These are phyloP conservation scores for Nomada ruficornis DNA, from an alignment of 2,888 invertebrate species.

Conservation along the genomic window DNA sequence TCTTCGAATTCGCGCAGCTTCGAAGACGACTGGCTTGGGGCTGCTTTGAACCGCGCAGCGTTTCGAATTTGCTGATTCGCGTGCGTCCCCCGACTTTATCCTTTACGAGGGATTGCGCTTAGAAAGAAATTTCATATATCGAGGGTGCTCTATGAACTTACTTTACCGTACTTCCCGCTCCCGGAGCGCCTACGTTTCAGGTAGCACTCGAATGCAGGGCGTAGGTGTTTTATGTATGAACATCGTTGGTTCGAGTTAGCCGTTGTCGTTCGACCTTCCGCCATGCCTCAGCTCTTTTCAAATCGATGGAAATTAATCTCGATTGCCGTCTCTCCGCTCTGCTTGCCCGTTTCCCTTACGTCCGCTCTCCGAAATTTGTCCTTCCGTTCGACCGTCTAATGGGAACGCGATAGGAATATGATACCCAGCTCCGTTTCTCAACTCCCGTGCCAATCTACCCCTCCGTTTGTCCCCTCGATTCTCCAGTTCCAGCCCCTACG, in stretches of 20 bases:
- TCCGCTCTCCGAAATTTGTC: conserved; percentile 43
- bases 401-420: conserved; percentile 44
- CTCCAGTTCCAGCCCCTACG: conserved; percentile 46
- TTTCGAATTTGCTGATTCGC: not conserved
- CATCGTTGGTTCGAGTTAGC: not conserved
- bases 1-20: conserved; percentile 41
- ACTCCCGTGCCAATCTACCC: not conserved
- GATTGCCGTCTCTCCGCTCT: conserved; percentile 9
- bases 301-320: conserved; percentile 72
- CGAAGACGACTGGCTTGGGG: not conserved
- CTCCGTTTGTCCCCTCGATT: conserved; percentile 10
- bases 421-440: conserved; percentile 37
- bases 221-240: conserved; percentile 48
- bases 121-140: too few species aligned
- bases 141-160: too few species aligned
- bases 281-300: not conserved
- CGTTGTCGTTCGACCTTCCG: conserved; percentile 15
- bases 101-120: too few species aligned
- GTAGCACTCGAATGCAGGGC: conserved; percentile 40
- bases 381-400: conserved; percentile 37
- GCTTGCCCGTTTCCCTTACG: conserved; percentile 32
- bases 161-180: conserved; percentile 44
- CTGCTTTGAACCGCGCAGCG: conserved; percentile 30
- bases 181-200: conserved; percentile 33
- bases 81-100: not conserved